A percentile compares a stretch with the other conserved stretches of the same genome.
Conservation (phyloP, 2,888 invertebrate genomes). For the Pedicia rivosa region DNA sequence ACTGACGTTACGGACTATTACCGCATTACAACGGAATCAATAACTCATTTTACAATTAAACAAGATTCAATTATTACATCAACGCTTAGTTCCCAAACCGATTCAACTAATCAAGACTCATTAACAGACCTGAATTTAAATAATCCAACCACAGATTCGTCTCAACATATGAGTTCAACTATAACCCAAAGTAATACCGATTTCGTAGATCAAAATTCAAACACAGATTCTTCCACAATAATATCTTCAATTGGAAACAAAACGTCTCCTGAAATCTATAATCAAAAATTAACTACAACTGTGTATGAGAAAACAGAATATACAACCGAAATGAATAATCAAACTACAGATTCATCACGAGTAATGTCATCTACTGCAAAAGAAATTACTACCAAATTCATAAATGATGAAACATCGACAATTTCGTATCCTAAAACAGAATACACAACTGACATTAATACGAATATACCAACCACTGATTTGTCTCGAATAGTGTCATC, state of each 20-base stretch:
- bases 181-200: too few relatives aligned
- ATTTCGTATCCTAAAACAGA: not conserved
- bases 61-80: too few relatives aligned
- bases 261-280: too few relatives aligned
- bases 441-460: not conserved
- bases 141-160: too few relatives aligned
- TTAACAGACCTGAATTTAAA: too few relatives aligned
- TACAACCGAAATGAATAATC: not conserved
- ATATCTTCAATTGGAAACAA: too few relatives aligned
- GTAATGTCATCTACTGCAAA: not conserved
- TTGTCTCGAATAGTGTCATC: not conserved
- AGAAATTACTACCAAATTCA: slow-evolving; percentile 1
- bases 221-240: not conserved
- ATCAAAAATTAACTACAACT: not conserved
- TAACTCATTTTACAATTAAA: too few relatives aligned
- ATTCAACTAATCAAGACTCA: not conserved
- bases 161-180: not conserved
- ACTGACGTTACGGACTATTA: too few relatives aligned
- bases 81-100: not conserved
- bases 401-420: not conserved
- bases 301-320: not conserved
- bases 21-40: too few relatives aligned
- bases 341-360: not conserved
- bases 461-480: not conserved
- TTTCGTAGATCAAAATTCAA: not conserved